phyloP scores from a whole-genome alignment of 2,113 vertebrate species.

The Turnix velox region DNA sequence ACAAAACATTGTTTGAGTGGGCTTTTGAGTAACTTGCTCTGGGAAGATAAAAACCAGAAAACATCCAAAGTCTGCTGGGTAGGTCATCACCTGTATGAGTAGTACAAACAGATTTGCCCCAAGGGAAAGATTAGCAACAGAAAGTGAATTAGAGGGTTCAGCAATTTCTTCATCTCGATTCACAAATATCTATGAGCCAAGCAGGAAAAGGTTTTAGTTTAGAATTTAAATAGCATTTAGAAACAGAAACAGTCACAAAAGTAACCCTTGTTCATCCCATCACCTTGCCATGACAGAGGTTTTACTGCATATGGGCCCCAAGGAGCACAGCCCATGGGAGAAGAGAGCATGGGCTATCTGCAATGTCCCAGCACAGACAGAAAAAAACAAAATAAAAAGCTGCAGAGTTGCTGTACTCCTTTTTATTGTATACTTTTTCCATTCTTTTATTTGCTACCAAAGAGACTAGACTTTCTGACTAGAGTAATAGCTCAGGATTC shows the following conservation, averaged over 20 bases:
- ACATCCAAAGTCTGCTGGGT: neutral
- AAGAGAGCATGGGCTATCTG: rapidly evolving
- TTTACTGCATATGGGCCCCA: neutral
- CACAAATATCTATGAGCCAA: neutral
- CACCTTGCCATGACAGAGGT: neutral
- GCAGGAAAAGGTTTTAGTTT: neutral
- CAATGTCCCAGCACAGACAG: neutral
- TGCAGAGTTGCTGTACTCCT: neutral
- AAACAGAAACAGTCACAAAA: neutral
- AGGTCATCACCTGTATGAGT: neutral
- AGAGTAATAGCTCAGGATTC: neutral
- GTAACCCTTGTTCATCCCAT: rapidly evolving
- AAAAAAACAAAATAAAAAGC: neutral
- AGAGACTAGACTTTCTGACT: neutral
- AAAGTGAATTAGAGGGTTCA: neutral
- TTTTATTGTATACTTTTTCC: neutral
- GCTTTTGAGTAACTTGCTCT: neutral
- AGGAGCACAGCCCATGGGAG: neutral
- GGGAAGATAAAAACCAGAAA: neutral
- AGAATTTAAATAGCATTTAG: neutral
- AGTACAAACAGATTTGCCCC: neutral
- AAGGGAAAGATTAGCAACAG: neutral
- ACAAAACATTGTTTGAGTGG: neutral
- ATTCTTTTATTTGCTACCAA: neutral
- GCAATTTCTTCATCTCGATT: neutral